Evolutionary conservation across 2,797 vertebrate species (phyloP).

Genomic region (Spondyliosoma cantharus): DNA sequence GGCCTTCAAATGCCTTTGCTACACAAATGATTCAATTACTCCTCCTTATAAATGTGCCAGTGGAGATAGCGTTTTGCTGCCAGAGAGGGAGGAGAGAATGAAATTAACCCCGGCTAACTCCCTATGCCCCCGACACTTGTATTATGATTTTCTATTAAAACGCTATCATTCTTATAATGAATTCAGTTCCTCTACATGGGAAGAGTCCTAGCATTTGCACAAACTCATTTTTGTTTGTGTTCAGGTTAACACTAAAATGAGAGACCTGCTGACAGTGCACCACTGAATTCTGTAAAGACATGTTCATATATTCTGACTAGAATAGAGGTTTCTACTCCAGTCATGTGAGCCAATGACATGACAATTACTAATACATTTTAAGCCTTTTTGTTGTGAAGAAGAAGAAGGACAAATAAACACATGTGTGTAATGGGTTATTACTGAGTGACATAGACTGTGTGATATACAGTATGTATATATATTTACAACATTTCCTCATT

Average conservation of each 20-base stretch:
- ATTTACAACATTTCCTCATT: background rate
- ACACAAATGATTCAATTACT: constrained; percentile 81
- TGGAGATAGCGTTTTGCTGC: constrained; percentile 70
- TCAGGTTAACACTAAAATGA: constrained; percentile 60
- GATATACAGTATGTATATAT: background rate
- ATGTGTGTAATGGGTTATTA: background rate
- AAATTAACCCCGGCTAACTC: constrained; percentile 78
- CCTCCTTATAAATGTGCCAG: constrained; percentile 77
- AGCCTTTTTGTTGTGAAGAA: background rate
- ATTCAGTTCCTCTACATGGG: constrained; percentile 51
- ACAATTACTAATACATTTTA: constrained; percentile 29
- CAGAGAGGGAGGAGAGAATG: constrained; percentile 71
- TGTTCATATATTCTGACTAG: constrained; percentile 30
- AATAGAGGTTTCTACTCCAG: constrained; percentile 31
- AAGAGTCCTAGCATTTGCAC: constrained; percentile 40
- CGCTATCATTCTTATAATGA: constrained; percentile 69
- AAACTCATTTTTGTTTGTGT: constrained; percentile 68
- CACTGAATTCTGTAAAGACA: constrained; percentile 34
- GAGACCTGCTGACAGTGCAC: constrained; percentile 22
- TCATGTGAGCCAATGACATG: constrained; percentile 14
- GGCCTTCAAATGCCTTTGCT: constrained; percentile 74
- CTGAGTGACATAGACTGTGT: background rate
- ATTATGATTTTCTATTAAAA: constrained; percentile 80
- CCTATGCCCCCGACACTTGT: constrained; percentile 66
- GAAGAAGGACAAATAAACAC: background rate